Conservation (phyloP, 2,888 invertebrate genomes). For the Philonicus albiceps region DNA sequence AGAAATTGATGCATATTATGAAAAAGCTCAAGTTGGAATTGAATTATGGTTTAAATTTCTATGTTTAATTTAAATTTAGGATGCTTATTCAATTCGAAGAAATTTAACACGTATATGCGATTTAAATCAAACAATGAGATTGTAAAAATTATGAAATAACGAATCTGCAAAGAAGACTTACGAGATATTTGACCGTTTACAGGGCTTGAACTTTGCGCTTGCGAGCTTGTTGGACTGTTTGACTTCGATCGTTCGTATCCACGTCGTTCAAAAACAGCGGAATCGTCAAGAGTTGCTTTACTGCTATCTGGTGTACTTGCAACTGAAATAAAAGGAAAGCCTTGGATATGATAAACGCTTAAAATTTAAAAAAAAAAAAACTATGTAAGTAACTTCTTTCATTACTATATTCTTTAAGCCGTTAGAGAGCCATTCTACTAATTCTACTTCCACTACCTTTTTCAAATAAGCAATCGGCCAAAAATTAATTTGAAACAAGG, state of each 20-base stretch:
- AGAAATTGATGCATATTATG: too few species aligned
- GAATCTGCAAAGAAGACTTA: conserved; percentile 55
- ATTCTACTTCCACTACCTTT: background rate
- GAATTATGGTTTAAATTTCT: too few species aligned
- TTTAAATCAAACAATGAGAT: background rate
- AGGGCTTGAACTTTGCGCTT: conserved; percentile 46
- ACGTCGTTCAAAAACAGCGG: conserved; percentile 61
- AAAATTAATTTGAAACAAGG: background rate
- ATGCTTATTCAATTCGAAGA: too few species aligned
- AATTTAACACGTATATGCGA: too few species aligned
- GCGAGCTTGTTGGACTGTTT: conserved; percentile 57
- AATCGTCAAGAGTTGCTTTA: conserved; percentile 69
- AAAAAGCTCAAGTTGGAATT: too few species aligned
- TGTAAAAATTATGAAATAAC: background rate
- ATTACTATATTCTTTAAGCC: background rate
- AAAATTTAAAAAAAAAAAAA: background rate
- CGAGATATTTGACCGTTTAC: conserved; percentile 65
- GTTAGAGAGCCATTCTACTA: background rate
- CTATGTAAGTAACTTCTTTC: background rate
- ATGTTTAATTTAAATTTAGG: too few species aligned
- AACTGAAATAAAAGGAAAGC: conserved; percentile 69
- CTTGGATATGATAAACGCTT: background rate
- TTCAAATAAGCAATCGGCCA: background rate
- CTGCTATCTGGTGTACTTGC: conserved; percentile 80
- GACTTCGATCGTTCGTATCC: conserved; percentile 59